Base-by-base conservation (phyloP, 2,797 vertebrate species). In the Eulemur rubriventer region DNA sequence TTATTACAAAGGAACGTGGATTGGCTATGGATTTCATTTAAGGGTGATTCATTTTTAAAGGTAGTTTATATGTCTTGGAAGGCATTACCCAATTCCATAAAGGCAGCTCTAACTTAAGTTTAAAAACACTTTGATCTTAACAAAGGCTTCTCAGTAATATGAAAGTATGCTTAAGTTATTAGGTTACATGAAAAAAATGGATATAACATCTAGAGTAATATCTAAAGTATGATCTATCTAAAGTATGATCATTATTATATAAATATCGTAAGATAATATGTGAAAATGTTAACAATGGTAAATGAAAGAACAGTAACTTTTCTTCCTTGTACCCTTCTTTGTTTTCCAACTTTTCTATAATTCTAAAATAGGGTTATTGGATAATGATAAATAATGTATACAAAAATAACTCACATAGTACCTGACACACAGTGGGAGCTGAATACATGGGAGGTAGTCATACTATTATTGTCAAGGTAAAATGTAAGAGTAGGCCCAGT, bases 41-140 rank as follows among this genome's bases (percentile, higher is more conserved):
- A 57, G 35, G 43, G 17, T 52, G 88, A 80, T 90, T 94, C 24
- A 48, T 82, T 93, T 91, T 95, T 59, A 83, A 96, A 95, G 59
- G 59, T 35, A 85, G 83, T 75, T 83, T 81, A 35, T 46, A 80
- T 26, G 13, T 67, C 50, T 28, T 91, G 35, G 26, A 33, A 55
- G 86, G n/a, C 30, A 75, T 50, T 89, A 63, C 6, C 24, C 46
- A 72, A 38, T 55, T 93, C 52, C 67, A 46, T 30, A 94, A 46
- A 26, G 26, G 30, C 22, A 35, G 67, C 61, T 67, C 35, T 75
- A 75, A 76, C 11, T 59, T 48, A 75, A 87, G 26, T 88, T 94
- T 70, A 59, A 78, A 90, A 92, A 57, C 16, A 89, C 52, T 20
- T 65, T 55, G 28, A 50, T 73, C 38, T 91, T 78, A 91, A 91